Evolutionary conservation across 2,888 invertebrate species (phyloP), one percentile per base, ranked within the genome.

Genomic region (Harpalus rubripes): DNA sequence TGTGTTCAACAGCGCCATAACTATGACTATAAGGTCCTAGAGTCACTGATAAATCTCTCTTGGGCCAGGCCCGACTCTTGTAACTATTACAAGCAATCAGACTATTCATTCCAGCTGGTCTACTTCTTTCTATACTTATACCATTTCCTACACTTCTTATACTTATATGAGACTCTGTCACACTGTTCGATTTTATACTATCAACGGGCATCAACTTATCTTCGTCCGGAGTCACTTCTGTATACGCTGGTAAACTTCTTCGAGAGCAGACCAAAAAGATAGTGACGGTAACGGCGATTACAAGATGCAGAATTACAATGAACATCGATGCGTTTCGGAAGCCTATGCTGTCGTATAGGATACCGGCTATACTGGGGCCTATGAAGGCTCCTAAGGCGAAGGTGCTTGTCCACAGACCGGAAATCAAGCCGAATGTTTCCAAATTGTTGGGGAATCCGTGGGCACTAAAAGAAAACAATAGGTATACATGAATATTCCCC

Each of bases 391-490:
- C 98, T 8, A 98, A 92, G 0, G 98, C 97, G 88, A 98, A 97
- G 0, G 96, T 95, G 0, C 97, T 97, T 0, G 98, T 97, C 95
- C 97, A 98, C 88, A 98, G 92, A 0, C 97, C 98, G 0, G 98
- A 97, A 7, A 98, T 95, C 56, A 98, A 92, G 0, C 98, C 98
- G 89, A 97, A 98, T 0, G 98, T 98, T 89, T 97, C 96, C 87
- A 98, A 93, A 86, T 95, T 96, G 90, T 98, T 96, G 0, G 96
- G 95, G 87, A 97, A 95, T 0, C 96, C 96, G 87, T 94, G 92
- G 0, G 93, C 92, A 88, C 96, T 96, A 90, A 52, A 52, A 8
- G 0, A 52, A 3, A 52, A 44, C 44, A 44, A 44, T 44, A 44
- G 1, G 8, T 1, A 44, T 44, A n/a, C n/a, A n/a, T n/a, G n/a